phyloP scores from a whole-genome alignment of 1,140 invertebrate genomes.

The Nephila pilipes region DNA sequence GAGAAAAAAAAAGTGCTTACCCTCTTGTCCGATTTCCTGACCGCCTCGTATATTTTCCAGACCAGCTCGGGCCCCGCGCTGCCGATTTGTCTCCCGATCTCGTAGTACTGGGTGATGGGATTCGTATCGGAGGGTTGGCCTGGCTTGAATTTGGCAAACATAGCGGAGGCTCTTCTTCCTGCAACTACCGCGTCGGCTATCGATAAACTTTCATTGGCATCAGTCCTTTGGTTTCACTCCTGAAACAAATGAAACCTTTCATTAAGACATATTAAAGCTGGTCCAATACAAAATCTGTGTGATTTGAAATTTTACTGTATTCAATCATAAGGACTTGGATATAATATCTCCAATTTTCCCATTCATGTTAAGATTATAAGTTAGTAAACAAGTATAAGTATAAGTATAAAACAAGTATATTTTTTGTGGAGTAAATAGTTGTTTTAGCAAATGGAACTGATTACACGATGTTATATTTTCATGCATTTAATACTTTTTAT shows the following conservation, averaged over 20 bases:
- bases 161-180: slow-evolving; percentile 19
- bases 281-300: too few relatives aligned
- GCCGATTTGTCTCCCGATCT: slow-evolving; percentile 92
- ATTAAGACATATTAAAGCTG: too few relatives aligned
- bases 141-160: slow-evolving; percentile 82
- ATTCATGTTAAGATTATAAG: too few relatives aligned
- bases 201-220: neutral
- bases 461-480: too few relatives aligned
- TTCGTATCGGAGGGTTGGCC: slow-evolving; percentile 86
- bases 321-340: too few relatives aligned
- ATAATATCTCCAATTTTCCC: too few relatives aligned
- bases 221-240: neutral
- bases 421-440: too few relatives aligned
- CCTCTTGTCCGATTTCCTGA: slow-evolving; percentile 93
- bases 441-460: too few relatives aligned
- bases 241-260: neutral
- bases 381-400: too few relatives aligned
- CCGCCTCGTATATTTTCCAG: slow-evolving; percentile 96
- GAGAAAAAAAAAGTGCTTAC: slow-evolving; percentile 83
- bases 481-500: too few relatives aligned
- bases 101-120: slow-evolving; percentile 93
- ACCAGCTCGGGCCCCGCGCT: slow-evolving; percentile 94
- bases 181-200: neutral
- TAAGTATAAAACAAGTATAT: too few relatives aligned
- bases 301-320: too few relatives aligned